Base-by-base conservation (phyloP, 2,797 vertebrate species). In the Phataginus tricuspis region DNA sequence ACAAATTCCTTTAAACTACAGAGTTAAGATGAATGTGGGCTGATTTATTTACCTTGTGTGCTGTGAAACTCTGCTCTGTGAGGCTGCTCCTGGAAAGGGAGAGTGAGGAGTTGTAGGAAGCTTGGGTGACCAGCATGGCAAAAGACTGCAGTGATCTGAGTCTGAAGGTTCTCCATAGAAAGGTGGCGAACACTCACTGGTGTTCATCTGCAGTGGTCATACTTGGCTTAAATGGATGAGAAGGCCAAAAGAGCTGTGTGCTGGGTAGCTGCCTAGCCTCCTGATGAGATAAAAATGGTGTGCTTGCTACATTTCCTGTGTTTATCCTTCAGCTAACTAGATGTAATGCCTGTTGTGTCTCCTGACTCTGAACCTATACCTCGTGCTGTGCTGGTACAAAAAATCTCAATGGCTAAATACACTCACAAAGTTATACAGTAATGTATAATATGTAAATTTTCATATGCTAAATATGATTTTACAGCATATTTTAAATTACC, bases 121-220 rank as follows among this genome's bases (percentile, higher is more conserved):
- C 13, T 19, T 15, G 1, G 23, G 14, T 29, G 51, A 37, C 68
- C 15, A 49, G 49, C 64, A 42, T 83, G 59, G 69, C 4, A 34
- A 51, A 29, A 64, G 23, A 21, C 3, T 37, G 16, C 21, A 42
- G 4, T 18, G n/a, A 16, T 16, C 23, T 8, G 5, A 66, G 34
- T n/a, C 39, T 79, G 11, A 0, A 18, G 34, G 27, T 49, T 77
- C 51, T 86, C 59, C 7, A 25, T 3, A 12, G 2, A 23, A 63
- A 79, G 34, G 14, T 25, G 37, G 12, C 11, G 9, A 16, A 8
- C 34, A 2, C n/a, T 14, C 0, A 2, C 2, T 13, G 19, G 2
- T 7, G 7, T 7, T 49, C 53, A 15, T 12, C 4, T 39, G n/a
- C 7, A 63, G 21, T 23, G 74, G 14, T 29, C 37, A 0, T 2